Base-by-base conservation (phyloP, 1,140 invertebrate genomes). In the Drosophila truncata region DNA sequence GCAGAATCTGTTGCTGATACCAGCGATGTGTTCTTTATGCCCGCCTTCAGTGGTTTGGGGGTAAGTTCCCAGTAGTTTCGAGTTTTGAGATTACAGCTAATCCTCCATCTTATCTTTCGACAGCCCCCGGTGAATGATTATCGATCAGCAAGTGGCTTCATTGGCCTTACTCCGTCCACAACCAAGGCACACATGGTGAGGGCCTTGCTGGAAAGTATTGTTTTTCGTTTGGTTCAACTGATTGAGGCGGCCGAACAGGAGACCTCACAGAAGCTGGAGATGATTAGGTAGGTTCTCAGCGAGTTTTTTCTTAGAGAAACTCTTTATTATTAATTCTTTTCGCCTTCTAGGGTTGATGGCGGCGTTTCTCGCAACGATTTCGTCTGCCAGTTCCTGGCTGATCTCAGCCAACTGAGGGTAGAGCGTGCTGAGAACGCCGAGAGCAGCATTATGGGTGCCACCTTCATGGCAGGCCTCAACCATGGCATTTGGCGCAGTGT, bases 311-410 rank as follows among this genome's bases (percentile, higher is more conserved):
- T 29, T 13, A 13, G n/a, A 50, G 3, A 18, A 31, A 2, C 0
- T 18, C 1, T 9, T 20, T 33, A 5, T 1, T 33, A 20, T 14
- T 33, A 9, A 52, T 29, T 13, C 8, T 0, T 31, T 31, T 54
- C 9, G 2, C n/a, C 14, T 93, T 95, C 23, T 90, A 98, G 98
- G 79, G 94, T 97, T 42, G 97, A 98, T 93, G 98, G 98, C n/a
- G 98, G 98, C 29, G 98, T 99, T 18, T 96, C 97, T 0, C 95
- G 95, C 63, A 99, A 98, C 93, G 96, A 98, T 93, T 99, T 99
- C 91, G 93, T 99, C 2, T 95, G 97, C 77, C 98, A 99, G 93
- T 93, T 98, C 29, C 94, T 99, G 52, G 95, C 97, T 6, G 96
- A 99, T 93, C 93, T 98, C 31, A 96, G 96, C 6, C 95, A 95